A percentile compares a stretch with the other conserved stretches of the same genome.
Evolutionary conservation across 2,113 vertebrate genomes (phyloP).

Genomic region (Petrocephalus microphthalmus): DNA sequence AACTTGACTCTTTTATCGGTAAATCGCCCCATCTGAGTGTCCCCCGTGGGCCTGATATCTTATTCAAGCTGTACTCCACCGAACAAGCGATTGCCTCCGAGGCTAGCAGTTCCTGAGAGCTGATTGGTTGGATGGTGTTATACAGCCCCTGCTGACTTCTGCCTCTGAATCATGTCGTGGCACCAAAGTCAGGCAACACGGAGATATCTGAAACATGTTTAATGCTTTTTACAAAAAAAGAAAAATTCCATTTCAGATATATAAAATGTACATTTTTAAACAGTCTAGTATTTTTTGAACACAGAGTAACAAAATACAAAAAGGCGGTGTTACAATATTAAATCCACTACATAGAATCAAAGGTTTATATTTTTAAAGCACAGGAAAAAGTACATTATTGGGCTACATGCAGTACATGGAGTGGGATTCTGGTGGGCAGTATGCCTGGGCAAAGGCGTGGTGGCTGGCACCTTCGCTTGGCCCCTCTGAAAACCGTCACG

Average conservation of each 20-base stretch:
- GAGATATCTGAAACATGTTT: constrained; percentile 8
- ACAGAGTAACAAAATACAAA: constrained; percentile 82
- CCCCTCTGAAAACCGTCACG: background rate
- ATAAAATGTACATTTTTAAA: constrained; percentile 61
- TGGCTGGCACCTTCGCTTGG: background rate
- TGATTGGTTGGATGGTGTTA: background rate
- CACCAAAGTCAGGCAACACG: background rate
- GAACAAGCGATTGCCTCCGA: background rate
- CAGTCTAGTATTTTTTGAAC: constrained; percentile 70
- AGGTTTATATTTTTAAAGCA: constrained; percentile 69
- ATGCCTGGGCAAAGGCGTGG: background rate
- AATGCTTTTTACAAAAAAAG: constrained; percentile 30
- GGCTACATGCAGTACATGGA: constrained; percentile 70
- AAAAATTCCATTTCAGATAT: constrained; percentile 16
- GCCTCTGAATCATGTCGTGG: background rate
- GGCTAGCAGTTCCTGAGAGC: background rate
- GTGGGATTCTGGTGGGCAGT: constrained; percentile 16
- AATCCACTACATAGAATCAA: constrained; percentile 69
- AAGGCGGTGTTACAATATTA: constrained; percentile 72
- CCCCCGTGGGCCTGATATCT: background rate
- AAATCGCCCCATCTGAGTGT: background rate
- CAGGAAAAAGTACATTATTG: constrained; percentile 60
- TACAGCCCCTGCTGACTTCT: background rate
- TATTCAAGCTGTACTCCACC: background rate
- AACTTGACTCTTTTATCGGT: background rate